phyloP scores from a whole-genome alignment of 1,140 invertebrate genomes.

The Nomia melanderi region DNA sequence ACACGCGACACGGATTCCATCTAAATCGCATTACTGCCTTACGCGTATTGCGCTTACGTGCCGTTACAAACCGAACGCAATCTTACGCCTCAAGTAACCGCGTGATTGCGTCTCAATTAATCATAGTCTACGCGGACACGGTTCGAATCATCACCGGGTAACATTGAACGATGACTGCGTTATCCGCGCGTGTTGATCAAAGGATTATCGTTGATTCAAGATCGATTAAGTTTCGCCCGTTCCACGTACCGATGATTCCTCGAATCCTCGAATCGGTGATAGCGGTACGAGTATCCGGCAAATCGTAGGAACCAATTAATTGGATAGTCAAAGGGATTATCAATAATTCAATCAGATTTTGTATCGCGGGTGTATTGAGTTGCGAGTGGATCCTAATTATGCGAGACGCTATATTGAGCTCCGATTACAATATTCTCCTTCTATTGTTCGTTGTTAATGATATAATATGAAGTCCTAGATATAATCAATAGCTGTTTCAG shows the following conservation, averaged over 20 bases:
- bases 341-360: constrained; percentile 1
- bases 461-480: no score
- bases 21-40: background rate
- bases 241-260: constrained; percentile 25
- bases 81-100: constrained; percentile 30
- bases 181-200: constrained; percentile 27
- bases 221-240: background rate
- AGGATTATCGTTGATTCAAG: constrained; percentile 23
- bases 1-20: background rate
- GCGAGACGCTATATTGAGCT: background rate
- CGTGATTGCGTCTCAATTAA: constrained; percentile 35
- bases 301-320: constrained; percentile 41
- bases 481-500: no score
- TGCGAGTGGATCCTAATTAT: constrained; percentile 14
- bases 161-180: constrained; percentile 3
- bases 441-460: background rate
- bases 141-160: background rate
- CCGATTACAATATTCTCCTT: background rate
- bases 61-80: constrained; percentile 9
- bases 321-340: constrained; percentile 32
- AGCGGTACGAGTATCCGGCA: constrained; percentile 13
- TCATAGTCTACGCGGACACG: background rate
- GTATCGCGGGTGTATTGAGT: background rate
- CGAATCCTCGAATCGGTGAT: background rate
- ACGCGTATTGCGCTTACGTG: background rate